Base-by-base conservation (phyloP, 2,113 vertebrate genomes). In the Phainopepla nitens region DNA sequence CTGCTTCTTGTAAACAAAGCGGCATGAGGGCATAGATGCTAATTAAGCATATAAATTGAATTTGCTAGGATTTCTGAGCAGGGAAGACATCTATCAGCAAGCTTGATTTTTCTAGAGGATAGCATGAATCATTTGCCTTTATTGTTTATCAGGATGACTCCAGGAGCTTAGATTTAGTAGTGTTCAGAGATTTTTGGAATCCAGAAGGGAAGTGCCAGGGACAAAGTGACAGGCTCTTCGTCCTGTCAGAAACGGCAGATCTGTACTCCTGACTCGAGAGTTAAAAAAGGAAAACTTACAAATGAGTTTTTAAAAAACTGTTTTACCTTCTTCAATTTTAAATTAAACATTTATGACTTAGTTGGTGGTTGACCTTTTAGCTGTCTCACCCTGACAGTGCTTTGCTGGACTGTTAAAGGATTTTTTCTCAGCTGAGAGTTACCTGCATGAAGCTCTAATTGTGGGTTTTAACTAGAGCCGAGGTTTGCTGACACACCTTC, bases 31-130 rank as follows among this genome's bases (percentile, higher is more conserved):
- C 73, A 89, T 27, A 45, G 25, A 51, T 50, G 50, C n/a, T 91
- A 84, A 84, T 89, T 87, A 79, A 85, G 58, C 45, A 58, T 70
- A 58, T 45, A 90, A 66, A 90, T 80, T 47, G 50, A 88, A 88
- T 93, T 93, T 91, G 62, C 22, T 54, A 68, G 71, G 54, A 90
- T 82, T 94, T 96, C 51, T 3, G 10, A 93, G 54, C 58, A 88
- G 60, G 35, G 29, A 58, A 90, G 62, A 28, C 33, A 47, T 49
- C 23, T 80, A 33, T 82, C 85, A 82, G 22, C 33, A 70, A 57
- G 36, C 47, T 47, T 80, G 78, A 23, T 90, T 91, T 90, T 89
- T 72, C 60, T 66, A 31, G 29, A 58, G 36, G 64, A 45, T 20
- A 47, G 35, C 15, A 50, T 8, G n/a, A 79, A 65, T 64, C 5